Evolutionary conservation across 2,888 invertebrate genomes (phyloP), one percentile per base, ranked within the genome.

Genomic region (Cryptus armator): DNA sequence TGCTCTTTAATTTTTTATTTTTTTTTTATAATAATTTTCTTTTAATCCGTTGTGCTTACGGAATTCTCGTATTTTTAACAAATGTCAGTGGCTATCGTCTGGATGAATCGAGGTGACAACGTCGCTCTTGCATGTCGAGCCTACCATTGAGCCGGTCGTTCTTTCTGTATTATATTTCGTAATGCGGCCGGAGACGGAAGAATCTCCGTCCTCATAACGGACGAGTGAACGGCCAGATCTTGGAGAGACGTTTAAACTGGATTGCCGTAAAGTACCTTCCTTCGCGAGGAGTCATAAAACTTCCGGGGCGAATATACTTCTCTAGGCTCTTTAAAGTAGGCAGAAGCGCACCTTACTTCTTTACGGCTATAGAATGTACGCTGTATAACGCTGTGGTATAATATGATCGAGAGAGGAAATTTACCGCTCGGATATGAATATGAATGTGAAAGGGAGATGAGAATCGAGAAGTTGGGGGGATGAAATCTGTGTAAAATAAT

Each of bases 281-380:
- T 51, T 51, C 70, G 6, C 62, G 62, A 68, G 32, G 16, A 62
- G 56, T 82, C 75, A 62, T 82, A 76, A 77, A 71, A 66, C 53
- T 64, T n/a, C 46, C n/a, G 43, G 46, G 6, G 44, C 46, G 62
- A 48, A 62, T 64, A 32, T 14, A 29, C 6, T 29, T 74, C 46
- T 43, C 37, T 37, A 1, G 9, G 19, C 44, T 72, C 2, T 46
- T 24, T 59, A 43, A 62, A 46, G n/a, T 48, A 16, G 32, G 32
- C 10, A 32, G 29, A 32, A 74, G 48, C 59, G 62, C 37, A 37
- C 37, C 74, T 6, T 14, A 62, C 62, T 74, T 48, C 16, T 48
- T 71, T 16, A 46, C 32, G 14, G 14, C 62, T 46, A 32, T 16
- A 48, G 74, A 62, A 48, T 32, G 46, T 14, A 12, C 3, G 19